A percentile compares a stretch with the other conserved stretches of the same genome.
phyloP scores from a whole-genome alignment of 2,888 invertebrate species.

The Pherbina coryleti region DNA sequence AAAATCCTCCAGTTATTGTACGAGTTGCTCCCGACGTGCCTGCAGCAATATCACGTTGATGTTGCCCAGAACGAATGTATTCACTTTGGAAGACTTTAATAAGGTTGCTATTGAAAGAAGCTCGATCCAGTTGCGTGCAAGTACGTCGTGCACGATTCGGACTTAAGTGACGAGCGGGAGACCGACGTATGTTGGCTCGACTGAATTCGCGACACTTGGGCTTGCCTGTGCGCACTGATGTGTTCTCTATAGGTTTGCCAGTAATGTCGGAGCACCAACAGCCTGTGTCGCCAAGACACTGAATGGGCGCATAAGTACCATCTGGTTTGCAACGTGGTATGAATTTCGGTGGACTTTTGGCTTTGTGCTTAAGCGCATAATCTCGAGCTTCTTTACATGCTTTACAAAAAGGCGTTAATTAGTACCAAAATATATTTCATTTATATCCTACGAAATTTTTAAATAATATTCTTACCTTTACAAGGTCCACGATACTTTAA shows the following conservation, averaged over 20 bases:
- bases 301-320: slow-evolving; percentile 87
- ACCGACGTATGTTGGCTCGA: slow-evolving; percentile 74
- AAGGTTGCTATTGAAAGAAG: slow-evolving; percentile 85
- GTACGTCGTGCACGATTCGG: slow-evolving; percentile 66
- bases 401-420: slow-evolving; percentile 55
- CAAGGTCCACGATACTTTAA: slow-evolving; percentile 83
- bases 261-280: slow-evolving; percentile 94
- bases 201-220: slow-evolving; percentile 77
- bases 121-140: slow-evolving; percentile 82
- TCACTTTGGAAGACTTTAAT: slow-evolving; percentile 89
- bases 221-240: slow-evolving; percentile 78
- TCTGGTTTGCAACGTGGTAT: slow-evolving; percentile 85
- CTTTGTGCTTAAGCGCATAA: slow-evolving; percentile 69
- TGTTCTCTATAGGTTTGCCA: slow-evolving; percentile 86
- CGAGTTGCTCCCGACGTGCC: slow-evolving; percentile 25
- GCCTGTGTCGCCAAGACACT: slow-evolving; percentile 83
- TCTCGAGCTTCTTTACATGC: slow-evolving; percentile 71
- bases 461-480: slow-evolving; percentile 73
- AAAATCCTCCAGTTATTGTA: slow-evolving; percentile 22
- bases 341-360: slow-evolving; percentile 72
- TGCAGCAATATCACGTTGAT: slow-evolving; percentile 47
- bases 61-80: slow-evolving; percentile 71
- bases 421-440: background rate
- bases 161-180: slow-evolving; percentile 72
- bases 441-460: background rate